Percentiles rank a stretch among this genome's conserved stretches.
Evolutionary conservation across 2,113 vertebrate species (phyloP).

Genomic region (Xiphorhynchus elegans): DNA sequence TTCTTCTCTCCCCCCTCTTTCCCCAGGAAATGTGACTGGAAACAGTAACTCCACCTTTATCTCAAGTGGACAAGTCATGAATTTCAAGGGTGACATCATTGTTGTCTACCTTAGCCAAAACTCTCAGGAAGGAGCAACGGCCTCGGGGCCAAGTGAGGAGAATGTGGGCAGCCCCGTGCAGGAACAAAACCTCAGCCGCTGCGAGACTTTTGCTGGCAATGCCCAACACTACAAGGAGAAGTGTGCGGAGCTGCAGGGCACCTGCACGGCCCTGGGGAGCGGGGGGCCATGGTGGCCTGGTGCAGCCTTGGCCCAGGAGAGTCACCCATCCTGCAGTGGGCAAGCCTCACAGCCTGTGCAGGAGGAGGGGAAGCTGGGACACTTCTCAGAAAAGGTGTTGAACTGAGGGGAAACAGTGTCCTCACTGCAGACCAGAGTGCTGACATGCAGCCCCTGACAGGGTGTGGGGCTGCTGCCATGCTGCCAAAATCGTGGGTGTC

Average conservation of each 20-base stretch:
- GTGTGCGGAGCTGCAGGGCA: constrained; percentile 48
- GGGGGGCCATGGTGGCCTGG: not conserved
- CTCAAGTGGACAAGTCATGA: constrained; percentile 98
- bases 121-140: constrained; percentile 76
- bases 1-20: not conserved
- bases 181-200: constrained; percentile 83
- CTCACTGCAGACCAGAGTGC: not conserved
- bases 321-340: not conserved
- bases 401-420: not conserved
- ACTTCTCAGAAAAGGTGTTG: constrained; percentile 16
- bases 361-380: constrained; percentile 73
- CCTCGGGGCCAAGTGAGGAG: constrained; percentile 65
- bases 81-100: constrained; percentile 96
- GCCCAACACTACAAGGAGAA: constrained; percentile 70
- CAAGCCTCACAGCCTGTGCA: constrained; percentile 68
- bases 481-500: not conserved
- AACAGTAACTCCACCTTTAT: constrained; percentile 97
- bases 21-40: constrained; percentile 90
- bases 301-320: constrained; percentile 65
- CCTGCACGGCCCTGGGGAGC: not conserved
- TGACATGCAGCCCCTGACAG: accelerated
- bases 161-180: constrained; percentile 87
- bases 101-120: constrained; percentile 92
- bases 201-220: constrained; percentile 78
- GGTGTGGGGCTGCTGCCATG: not conserved